A percentile compares a stretch with the other conserved stretches of the same genome.
Conservation (phyloP, 2,888 invertebrate genomes). For the Leptinotarsa peninsularis region DNA sequence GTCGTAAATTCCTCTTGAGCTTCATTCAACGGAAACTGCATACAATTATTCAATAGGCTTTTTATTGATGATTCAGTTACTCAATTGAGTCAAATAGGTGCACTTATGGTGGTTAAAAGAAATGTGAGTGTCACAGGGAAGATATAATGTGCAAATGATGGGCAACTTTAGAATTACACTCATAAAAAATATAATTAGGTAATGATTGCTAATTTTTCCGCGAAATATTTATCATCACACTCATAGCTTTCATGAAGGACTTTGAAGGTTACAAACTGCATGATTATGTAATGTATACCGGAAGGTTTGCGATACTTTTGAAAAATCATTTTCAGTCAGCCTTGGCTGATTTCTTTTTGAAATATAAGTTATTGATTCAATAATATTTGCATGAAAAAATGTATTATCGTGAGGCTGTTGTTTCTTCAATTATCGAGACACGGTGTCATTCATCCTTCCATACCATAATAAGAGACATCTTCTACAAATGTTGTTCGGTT, state of each 20-base stretch:
- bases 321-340: neutral
- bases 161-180: neutral
- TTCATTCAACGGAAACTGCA: constrained; percentile 25
- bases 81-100: neutral
- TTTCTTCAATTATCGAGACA: neutral
- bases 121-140: neutral
- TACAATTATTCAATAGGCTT: constrained; percentile 29
- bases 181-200: constrained; percentile 1
- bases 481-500: too few species aligned
- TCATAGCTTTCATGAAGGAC: constrained; percentile 3
- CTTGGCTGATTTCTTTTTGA: neutral
- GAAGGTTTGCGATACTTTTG: neutral
- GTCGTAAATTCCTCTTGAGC: constrained; percentile 31
- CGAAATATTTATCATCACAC: neutral
- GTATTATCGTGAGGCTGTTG: neutral
- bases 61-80: constrained; percentile 25
- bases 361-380: neutral
- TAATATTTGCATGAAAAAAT: neutral
- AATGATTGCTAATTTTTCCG: neutral
- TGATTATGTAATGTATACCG: constrained; percentile 7
- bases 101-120: constrained; percentile 10
- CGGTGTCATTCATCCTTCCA: neutral
- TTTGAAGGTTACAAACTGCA: neutral
- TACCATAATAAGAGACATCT: neutral
- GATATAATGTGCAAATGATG: neutral